These are phyloP conservation scores for Mycetomoellerius zeteki DNA, from an alignment of 1,140 invertebrate genomes.

Conservation along the genomic window DNA sequence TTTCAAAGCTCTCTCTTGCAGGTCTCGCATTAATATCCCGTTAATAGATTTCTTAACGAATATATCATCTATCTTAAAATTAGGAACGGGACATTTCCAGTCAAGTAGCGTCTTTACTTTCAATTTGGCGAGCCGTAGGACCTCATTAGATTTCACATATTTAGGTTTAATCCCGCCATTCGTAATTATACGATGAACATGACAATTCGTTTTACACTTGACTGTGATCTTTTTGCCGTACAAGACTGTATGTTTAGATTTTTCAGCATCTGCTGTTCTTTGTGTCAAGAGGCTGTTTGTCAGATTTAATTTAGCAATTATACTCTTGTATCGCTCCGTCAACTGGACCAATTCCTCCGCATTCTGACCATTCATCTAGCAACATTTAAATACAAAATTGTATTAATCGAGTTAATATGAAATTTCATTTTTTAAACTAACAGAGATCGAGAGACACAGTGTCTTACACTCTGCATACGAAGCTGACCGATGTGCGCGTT, in stretches of 20 bases:
- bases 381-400: background rate
- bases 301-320: slow-evolving; percentile 37
- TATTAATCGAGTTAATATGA: background rate
- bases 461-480: slow-evolving; percentile 64
- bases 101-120: slow-evolving; percentile 63
- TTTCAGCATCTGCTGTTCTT: background rate
- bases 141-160: background rate
- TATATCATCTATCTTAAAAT: slow-evolving; percentile 71
- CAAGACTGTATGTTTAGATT: background rate
- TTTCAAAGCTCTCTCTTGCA: slow-evolving; percentile 76
- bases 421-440: background rate
- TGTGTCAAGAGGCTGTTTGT: slow-evolving; percentile 3
- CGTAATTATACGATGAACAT: slow-evolving; percentile 44
- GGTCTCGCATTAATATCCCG: slow-evolving; percentile 68
- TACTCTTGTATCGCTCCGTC: slow-evolving; percentile 64
- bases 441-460: background rate
- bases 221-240: slow-evolving; percentile 55
- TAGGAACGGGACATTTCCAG: slow-evolving; percentile 77
- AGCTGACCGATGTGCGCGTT: slow-evolving; percentile 66
- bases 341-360: slow-evolving; percentile 63
- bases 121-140: slow-evolving; percentile 55
- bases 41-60: slow-evolving; percentile 74
- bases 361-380: slow-evolving; percentile 74
- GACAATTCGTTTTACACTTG: slow-evolving; percentile 70
- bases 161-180: slow-evolving; percentile 34